Base-by-base conservation (phyloP, 2,113 vertebrate species). In the Clinocottus analis region DNA sequence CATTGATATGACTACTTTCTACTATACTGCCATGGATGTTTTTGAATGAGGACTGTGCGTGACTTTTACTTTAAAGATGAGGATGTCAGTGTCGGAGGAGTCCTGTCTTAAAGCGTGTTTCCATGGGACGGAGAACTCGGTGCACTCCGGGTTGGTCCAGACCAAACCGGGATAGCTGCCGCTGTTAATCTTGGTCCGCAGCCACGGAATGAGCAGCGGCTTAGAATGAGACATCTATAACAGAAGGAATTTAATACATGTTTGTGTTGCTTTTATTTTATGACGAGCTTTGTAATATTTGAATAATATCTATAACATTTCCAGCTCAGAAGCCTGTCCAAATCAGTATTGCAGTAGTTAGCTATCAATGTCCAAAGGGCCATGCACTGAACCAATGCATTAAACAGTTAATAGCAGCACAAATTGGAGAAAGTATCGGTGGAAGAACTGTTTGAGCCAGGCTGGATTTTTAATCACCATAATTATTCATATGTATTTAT, bases 81-180 rank as follows among this genome's bases (percentile, higher is more conserved):
- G 90, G 19, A 92, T 85, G 77, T 97, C 96, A 0, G 79, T 82
- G 37, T 85, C 29, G 3, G 93, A 94, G 4, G 95, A 90, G 78
- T 97, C 96, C 72, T 96, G 95, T 35, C 96, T 91, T 58, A 96
- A 74, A 16, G 89, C 95, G 0, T 97, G 97, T 68, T 97, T 97
- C 97, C 97, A 97, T 0, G 97, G 97, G 59, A 97, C 91, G 53
- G 88, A 92, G 91, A 97, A 97, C 79, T 91, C 89, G 0, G 88
- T 94, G 6, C 12, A 65, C 59, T 92, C 91, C 3, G 2, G 4
- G 75, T 96, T 91, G 5, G 92, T 85, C 96, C 97, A 97, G 2
- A 49, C 12, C 21, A 97, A 94, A 2, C 97, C 97, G 1, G 95
- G 94, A 86, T 95, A 95, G 1, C 0, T 61, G 23, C 89, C 77